Base-by-base conservation (phyloP, 2,113 vertebrate species). In the Sterrhoptilus dennistouni region DNA sequence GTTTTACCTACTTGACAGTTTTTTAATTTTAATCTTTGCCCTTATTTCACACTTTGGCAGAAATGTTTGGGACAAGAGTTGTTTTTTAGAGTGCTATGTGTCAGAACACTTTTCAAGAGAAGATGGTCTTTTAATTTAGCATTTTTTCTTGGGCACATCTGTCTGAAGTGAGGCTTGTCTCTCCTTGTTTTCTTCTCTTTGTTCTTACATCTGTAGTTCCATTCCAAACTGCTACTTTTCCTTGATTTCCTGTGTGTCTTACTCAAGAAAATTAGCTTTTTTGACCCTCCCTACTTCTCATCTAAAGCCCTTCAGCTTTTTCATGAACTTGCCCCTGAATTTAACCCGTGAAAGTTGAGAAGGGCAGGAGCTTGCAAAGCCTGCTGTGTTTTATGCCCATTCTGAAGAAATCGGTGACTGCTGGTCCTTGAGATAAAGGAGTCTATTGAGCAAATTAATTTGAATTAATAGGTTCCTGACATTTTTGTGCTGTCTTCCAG, bases 391-490 rank as follows among this genome's bases (percentile, higher is more conserved):
- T 75, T 61, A 18, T 53, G 50, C 24, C 28, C 0, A 1, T 28
- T 68, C 38, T 56, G 40, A 47, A 63, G n/a, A 60, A 71, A 49
- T 17, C 0, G 0, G 7, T 53, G 60, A 5, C 54, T 53, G 18
- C 42, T 87, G 27, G 40, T 74, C 10, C 80, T 92, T 16, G 29
- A 50, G 85, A 11, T 2, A 45, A 12, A 59, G 25, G 27, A 53
- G 19, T 66, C 49, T 65, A 6, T 3, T 60, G 20, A 82, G 23
- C 18, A 61, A 82, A 63, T 69, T 49, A 6, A 36, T 35, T 64
- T 64, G 17, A 89, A 74, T 90, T 66, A 47, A 47, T 5, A 31
- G 5, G 8, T 85, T 76, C 16, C 24, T 87, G 45, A 8, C 5
- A 15, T 21, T 87, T 87, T 52, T 83, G 9, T 79, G 63, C 50